Evolutionary conservation across 2,888 invertebrate genomes (phyloP).

Genomic region (Scaptomyza flava): DNA sequence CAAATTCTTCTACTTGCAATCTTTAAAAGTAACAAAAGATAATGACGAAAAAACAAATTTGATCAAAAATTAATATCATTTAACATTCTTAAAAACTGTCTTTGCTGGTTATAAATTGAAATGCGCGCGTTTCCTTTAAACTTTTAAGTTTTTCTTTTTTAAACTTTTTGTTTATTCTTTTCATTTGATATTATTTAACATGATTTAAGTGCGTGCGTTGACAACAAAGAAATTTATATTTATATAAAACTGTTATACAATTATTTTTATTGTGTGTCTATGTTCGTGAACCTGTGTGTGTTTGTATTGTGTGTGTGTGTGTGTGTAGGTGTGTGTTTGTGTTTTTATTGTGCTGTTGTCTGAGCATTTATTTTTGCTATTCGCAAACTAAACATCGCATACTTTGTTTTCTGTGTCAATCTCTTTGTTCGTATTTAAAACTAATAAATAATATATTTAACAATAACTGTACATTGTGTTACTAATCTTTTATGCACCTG

Average conservation of each 20-base stretch:
- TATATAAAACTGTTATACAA: constrained; percentile 15
- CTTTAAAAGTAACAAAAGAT: constrained; percentile 3
- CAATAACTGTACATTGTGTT: constrained; percentile 28
- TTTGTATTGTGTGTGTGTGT: constrained; percentile 13
- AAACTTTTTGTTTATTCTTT: constrained; percentile 32
- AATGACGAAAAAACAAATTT: not conserved
- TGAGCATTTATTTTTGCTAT: constrained; percentile 15
- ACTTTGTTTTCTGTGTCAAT: not conserved
- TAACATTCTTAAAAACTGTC: constrained; percentile 11
- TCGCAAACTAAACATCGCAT: constrained; percentile 23
- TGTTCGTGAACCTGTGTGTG: constrained; percentile 19
- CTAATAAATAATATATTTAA: constrained; percentile 6
- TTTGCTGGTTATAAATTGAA: not conserved
- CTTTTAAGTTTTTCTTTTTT: constrained; percentile 33
- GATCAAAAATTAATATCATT: constrained; percentile 5
- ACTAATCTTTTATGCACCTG: constrained; percentile 27
- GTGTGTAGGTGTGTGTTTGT: constrained; percentile 7
- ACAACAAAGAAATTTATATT: constrained; percentile 3
- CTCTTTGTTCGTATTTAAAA: constrained; percentile 19
- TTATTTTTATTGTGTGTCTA: constrained; percentile 14
- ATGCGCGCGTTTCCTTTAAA: constrained; percentile 39
- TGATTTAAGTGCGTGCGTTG: constrained; percentile 50
- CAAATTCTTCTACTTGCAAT: constrained; percentile 12
- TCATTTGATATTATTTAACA: constrained; percentile 20
- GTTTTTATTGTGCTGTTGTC: constrained; percentile 15